Evolutionary conservation across 2,888 invertebrate species (phyloP), one percentile per base, ranked within the genome.

Genomic region (Eupithecia insigniata): DNA sequence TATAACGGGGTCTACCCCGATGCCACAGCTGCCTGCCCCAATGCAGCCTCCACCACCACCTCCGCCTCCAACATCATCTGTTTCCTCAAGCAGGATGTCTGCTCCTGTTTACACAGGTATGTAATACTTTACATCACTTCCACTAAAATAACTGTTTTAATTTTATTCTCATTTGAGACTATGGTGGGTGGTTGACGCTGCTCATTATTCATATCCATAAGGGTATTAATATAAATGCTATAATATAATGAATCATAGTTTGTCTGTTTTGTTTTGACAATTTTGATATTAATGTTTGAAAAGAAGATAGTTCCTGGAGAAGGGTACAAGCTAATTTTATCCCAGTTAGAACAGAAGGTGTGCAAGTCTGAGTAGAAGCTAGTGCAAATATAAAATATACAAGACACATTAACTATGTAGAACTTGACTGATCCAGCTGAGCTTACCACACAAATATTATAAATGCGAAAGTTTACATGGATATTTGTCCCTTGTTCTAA

Each of bases 1-100:
- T 14, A 62, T 70, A 43, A 39, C 32, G 0, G 43, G 34, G 26
- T 4, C 22, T 55, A 5, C 55, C 18, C 69, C 51, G 1, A 55
- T 61, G 30, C 43, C 43, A 7, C 43, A 43, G 43, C 18, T 43
- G 43, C 5, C 22, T 55, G 55, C 55, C 12, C 69, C 62, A 1
- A 69, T 61, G 22, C 67, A 58, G 6, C 71, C 71, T 18, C 79
- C 83, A 28, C 76, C 79, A 3, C 74, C 71, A 14, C 79, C 83
- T 22, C 76, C 79, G 1, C 74, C 78, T 14, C 67, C 66, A 2
- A 60, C 66, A 39, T 60, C 67, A 2, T 28, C 67, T 3, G 61
- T 64, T 6, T 58, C 75, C 7, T 34, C 74, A 1, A 34, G 68
- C 18, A 67, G 66, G 34, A 36, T 67, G 39, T 18, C 76, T 0